Evolutionary conservation across 2,797 vertebrate genomes (phyloP).

Genomic region (Leuciscus waleckii): DNA sequence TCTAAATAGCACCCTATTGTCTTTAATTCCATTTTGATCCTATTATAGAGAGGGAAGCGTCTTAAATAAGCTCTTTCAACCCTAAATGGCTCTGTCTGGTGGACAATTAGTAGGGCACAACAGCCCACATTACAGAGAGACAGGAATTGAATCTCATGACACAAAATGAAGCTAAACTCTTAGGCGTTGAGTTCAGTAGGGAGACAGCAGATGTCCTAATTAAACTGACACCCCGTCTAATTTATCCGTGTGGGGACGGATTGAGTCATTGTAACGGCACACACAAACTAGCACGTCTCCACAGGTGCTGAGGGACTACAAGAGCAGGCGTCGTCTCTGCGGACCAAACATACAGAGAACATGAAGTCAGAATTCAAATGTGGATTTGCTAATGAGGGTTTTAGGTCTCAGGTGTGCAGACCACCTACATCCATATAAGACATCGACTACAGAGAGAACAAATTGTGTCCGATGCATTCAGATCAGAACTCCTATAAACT

Average conservation of each 20-base stretch:
- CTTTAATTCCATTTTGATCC: constrained; percentile 40
- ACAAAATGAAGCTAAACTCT: constrained; percentile 39
- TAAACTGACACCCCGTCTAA: constrained; percentile 41
- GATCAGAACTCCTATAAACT: constrained; percentile 22
- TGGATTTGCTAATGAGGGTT: constrained; percentile 44
- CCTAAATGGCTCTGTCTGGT: constrained; percentile 26
- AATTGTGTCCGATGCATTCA: constrained; percentile 1
- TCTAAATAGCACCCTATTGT: constrained; percentile 27
- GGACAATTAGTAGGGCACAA: constrained; percentile 36
- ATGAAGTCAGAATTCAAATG: constrained; percentile 26
- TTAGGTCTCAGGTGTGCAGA: constrained; percentile 40
- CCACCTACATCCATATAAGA: constrained; percentile 30
- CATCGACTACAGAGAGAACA: constrained; percentile 1
- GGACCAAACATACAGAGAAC: constrained; percentile 37
- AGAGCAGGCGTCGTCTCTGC: constrained; percentile 7
- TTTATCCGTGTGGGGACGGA: background rate
- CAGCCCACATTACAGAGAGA: constrained; percentile 3
- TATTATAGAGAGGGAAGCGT: constrained; percentile 12
- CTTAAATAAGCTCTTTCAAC: constrained; percentile 39
- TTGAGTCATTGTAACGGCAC: background rate
- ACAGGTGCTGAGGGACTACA: constrained; percentile 33
- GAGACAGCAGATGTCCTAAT: constrained; percentile 36
- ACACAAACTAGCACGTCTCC: constrained; percentile 43
- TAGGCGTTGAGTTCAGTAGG: constrained; percentile 2
- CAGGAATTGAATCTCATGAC: constrained; percentile 30